Evolutionary conservation across 1,140 invertebrate genomes (phyloP).

Genomic region (Aradophagus sp.): DNA sequence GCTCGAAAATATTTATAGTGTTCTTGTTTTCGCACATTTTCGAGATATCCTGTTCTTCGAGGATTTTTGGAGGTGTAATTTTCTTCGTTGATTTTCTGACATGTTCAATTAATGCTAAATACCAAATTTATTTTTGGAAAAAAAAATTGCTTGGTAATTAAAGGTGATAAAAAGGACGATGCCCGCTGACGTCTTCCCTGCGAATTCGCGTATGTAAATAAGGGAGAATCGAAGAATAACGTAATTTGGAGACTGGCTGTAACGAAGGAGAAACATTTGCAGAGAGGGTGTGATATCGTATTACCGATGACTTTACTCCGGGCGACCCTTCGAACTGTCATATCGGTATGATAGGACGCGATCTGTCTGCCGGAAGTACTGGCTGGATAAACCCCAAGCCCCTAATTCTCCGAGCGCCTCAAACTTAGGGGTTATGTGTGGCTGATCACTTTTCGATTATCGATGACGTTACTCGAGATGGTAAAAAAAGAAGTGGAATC

Average conservation of each 20-base stretch:
- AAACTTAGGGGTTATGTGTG: constrained; percentile 63
- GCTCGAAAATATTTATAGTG: too few species aligned
- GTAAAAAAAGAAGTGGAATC: constrained; percentile 48
- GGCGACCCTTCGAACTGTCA: constrained; percentile 63
- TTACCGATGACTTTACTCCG: constrained; percentile 71
- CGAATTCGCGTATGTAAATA: constrained; percentile 32
- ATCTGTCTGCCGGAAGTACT: constrained; percentile 63
- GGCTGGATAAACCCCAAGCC: constrained; percentile 61
- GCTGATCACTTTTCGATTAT: constrained; percentile 66
- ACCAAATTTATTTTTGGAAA: too few species aligned
- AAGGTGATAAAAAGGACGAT: background rate
- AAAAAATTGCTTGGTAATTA: too few species aligned
- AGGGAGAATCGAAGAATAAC: constrained; percentile 17
- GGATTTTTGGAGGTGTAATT: too few species aligned
- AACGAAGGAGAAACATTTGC: constrained; percentile 31
- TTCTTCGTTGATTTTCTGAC: constrained; percentile 16
- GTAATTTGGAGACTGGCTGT: constrained; percentile 19
- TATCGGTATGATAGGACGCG: constrained; percentile 67
- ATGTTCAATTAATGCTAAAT: too few species aligned
- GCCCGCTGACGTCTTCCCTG: too few species aligned
- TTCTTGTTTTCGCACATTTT: too few species aligned
- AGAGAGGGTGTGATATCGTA: constrained; percentile 60
- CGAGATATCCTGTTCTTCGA: too few species aligned
- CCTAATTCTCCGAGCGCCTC: constrained; percentile 23
- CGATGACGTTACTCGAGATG: constrained; percentile 65